Evolutionary conservation across 2,888 invertebrate genomes (phyloP).

Genomic region (Lepidonotus clava): DNA sequence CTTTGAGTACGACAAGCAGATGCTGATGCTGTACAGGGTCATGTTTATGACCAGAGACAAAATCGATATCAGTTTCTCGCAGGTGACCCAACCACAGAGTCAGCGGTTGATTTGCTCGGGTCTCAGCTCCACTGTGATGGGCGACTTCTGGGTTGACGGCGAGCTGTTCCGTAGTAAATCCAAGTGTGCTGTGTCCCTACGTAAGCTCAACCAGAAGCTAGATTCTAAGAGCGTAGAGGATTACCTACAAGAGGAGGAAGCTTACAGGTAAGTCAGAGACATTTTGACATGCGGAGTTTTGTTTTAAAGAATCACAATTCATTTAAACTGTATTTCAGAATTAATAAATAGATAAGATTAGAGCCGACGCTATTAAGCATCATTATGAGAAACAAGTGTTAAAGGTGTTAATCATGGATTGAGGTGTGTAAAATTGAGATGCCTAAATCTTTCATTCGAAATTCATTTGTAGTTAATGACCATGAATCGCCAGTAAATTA

Average conservation of each 20-base stretch:
- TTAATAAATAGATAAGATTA: too few species aligned
- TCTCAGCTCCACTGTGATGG: slow-evolving; percentile 50
- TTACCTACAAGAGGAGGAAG: slow-evolving; percentile 64
- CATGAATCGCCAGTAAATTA: too few species aligned
- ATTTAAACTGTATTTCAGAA: too few species aligned
- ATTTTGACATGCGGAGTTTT: too few species aligned
- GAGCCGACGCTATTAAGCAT: too few species aligned
- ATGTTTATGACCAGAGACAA: slow-evolving; percentile 57
- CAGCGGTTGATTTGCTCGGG: slow-evolving; percentile 54
- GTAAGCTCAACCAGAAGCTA: slow-evolving; percentile 60
- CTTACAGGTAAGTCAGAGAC: slow-evolving; percentile 66
- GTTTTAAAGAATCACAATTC: too few species aligned
- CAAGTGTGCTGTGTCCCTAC: slow-evolving; percentile 56
- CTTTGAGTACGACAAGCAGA: slow-evolving; percentile 60
- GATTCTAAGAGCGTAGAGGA: slow-evolving; percentile 63
- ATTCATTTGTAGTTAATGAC: too few species aligned
- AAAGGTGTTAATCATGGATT: too few species aligned
- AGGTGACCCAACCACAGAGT: slow-evolving; percentile 53
- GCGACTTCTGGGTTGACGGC: slow-evolving; percentile 56
- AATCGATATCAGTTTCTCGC: slow-evolving; percentile 52
- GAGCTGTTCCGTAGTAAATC: slow-evolving; percentile 20
- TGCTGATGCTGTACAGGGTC: slow-evolving; percentile 54
- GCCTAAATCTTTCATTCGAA: too few species aligned
- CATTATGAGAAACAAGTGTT: too few species aligned
- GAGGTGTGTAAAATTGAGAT: too few species aligned